Evolutionary conservation across 2,113 vertebrate species (phyloP), one percentile per base, ranked within the genome.

Genomic region (Ophiodon elongatus): DNA sequence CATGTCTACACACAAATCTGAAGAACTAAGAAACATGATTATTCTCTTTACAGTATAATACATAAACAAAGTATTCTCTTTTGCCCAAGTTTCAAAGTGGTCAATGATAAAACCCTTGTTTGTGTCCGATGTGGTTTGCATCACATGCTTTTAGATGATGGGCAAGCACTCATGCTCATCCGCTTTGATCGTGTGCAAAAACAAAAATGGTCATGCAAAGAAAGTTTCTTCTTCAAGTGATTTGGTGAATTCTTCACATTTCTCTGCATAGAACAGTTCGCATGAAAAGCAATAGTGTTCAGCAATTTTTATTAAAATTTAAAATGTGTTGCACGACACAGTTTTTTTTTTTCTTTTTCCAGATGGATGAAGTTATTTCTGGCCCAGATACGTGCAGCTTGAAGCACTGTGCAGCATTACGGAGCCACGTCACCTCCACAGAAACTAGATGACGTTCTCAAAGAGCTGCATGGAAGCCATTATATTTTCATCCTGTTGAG

Each of bases 381-480:
- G 72, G 72, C 10, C 15, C 43, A 69, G 65, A 65, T 23, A 21
- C 39, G 65, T 67, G 69, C 14, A 67, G 67, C 65, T 73, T 83
- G 84, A 84, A 86, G 81, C 66, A 73, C 70, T 54, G 1, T 10
- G 23, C 39, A 73, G 75, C 25, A 9, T 74, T 21, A 66, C 23
- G 21, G 52, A 19, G 54, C 60, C 76, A 43, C 2, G 1, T 70
- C 47, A n/a, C 10, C n/a, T 67, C 27, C 11, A 4, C 66, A 63
- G 66, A 87, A 47, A 71, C 91, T 99, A 99, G 77, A 99, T 97
- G 72, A 97, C 95, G 0, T 97, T 97, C 88, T 99, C 97, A 43
- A 99, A 99, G 84, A 99, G 96, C 90, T 97, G 97, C 97, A 99
- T 99, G 92, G 98, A 99, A 82, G 92, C 96, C 97, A 99, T 98